Conservation (phyloP, 2,797 vertebrate species). For the Falco columbarius region DNA sequence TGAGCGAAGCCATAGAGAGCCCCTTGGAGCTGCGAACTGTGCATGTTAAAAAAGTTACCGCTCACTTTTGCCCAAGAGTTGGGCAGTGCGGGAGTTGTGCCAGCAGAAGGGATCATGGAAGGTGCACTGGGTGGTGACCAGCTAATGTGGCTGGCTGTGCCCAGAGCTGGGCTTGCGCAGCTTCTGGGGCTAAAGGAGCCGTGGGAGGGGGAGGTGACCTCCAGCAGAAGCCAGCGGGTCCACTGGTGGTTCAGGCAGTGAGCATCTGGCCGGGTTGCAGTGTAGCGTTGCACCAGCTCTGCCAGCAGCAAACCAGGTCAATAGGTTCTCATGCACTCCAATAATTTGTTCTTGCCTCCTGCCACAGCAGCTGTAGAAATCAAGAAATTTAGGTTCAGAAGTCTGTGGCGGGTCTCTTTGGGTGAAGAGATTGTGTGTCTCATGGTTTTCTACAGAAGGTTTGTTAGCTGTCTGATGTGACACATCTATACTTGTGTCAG, state of each 20-base stretch:
- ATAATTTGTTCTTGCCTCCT: not conserved
- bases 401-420: not conserved
- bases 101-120: not conserved
- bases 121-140: accelerated
- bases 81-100: accelerated
- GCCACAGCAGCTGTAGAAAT: not conserved
- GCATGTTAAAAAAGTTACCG: accelerated
- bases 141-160: not conserved
- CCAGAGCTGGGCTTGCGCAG: not conserved
- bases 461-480: not conserved
- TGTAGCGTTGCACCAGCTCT: not conserved
- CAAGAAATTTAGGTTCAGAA: not conserved
- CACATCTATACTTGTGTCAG: not conserved
- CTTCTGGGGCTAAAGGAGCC: not conserved
- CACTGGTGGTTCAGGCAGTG: accelerated
- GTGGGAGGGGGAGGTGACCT: not conserved
- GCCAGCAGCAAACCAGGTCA: not conserved
- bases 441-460: not conserved
- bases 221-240: not conserved
- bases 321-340: not conserved
- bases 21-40: not conserved
- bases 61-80: not conserved
- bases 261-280: not conserved
- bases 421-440: not conserved
- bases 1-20: not conserved